Evolutionary conservation across 2,888 invertebrate species (phyloP).

Genomic region (Callinectes sapidus): DNA sequence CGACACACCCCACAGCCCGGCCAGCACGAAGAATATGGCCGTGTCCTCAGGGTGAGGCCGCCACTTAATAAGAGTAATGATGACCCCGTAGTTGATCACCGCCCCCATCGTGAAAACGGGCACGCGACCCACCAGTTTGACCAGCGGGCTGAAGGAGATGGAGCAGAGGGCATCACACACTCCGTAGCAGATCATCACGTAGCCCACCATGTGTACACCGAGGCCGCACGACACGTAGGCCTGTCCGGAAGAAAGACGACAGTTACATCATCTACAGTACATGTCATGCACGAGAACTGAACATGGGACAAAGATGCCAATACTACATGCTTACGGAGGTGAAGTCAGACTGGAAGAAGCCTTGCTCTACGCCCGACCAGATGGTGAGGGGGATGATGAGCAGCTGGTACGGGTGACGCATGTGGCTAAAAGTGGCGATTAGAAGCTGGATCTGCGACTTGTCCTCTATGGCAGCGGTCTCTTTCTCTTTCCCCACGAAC

Average conservation of each 20-base stretch:
- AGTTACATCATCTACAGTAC: background rate
- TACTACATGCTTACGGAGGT: slow-evolving; percentile 76
- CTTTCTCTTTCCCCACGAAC: background rate
- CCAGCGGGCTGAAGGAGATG: slow-evolving; percentile 90
- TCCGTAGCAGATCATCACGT: slow-evolving; percentile 98
- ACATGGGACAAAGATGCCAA: background rate
- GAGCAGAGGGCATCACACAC: slow-evolving; percentile 94
- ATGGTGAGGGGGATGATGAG: slow-evolving; percentile 95
- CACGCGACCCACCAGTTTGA: slow-evolving; percentile 93
- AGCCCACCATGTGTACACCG: slow-evolving; percentile 94
- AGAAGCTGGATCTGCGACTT: slow-evolving; percentile 85
- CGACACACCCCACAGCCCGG: slow-evolving; percentile 94
- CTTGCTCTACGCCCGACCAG: slow-evolving; percentile 98
- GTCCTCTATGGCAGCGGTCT: slow-evolving; percentile 40
- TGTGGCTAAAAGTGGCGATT: slow-evolving; percentile 91
- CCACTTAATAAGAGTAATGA: slow-evolving; percentile 90
- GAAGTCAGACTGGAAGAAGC: slow-evolving; percentile 89
- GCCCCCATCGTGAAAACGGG: slow-evolving; percentile 86
- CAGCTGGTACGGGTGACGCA: slow-evolving; percentile 93
- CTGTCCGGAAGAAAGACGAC: slow-evolving; percentile 77
- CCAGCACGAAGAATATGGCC: slow-evolving; percentile 89
- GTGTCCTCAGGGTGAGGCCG: slow-evolving; percentile 87
- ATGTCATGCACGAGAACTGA: background rate
- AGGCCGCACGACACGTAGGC: slow-evolving; percentile 90
- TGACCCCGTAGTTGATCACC: slow-evolving; percentile 85